Evolutionary conservation across 1,140 invertebrate genomes (phyloP).

Genomic region (Aradophagus sp.): DNA sequence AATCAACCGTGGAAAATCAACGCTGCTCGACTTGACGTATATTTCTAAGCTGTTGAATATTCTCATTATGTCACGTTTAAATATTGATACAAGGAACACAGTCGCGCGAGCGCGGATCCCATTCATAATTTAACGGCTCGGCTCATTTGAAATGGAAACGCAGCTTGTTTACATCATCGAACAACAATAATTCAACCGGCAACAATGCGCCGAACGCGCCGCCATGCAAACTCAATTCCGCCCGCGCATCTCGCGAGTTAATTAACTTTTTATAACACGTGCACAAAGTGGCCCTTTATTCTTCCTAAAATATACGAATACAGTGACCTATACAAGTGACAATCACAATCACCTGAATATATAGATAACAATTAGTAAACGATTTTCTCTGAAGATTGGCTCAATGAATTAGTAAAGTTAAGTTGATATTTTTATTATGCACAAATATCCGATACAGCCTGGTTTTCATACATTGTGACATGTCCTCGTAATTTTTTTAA

Average conservation of each 20-base stretch:
- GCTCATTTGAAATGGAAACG: constrained; percentile 34
- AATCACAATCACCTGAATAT: too few species aligned
- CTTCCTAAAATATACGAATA: too few species aligned
- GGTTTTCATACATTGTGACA: too few species aligned
- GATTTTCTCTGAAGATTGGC: too few species aligned
- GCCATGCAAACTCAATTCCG: background rate
- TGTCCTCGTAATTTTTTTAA: too few species aligned
- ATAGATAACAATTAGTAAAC: too few species aligned
- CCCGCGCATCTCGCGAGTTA: constrained; percentile 7
- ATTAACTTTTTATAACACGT: constrained; percentile 23
- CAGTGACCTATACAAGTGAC: too few species aligned
- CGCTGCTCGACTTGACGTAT: constrained; percentile 25
- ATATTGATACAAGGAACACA: constrained; percentile 34
- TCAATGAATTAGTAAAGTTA: too few species aligned
- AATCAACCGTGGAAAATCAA: constrained; percentile 27
- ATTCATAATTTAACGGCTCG: constrained; percentile 33
- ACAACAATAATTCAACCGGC: constrained; percentile 27
- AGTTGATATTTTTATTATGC: too few species aligned
- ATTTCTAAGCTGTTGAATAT: constrained; percentile 41
- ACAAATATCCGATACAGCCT: too few species aligned
- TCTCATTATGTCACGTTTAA: constrained; percentile 31
- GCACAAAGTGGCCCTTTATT: constrained; percentile 1
- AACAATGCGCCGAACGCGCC: constrained; percentile 15
- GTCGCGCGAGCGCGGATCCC: constrained; percentile 1
- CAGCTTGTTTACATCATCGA: constrained; percentile 34